phyloP scores from a whole-genome alignment of 1,140 invertebrate genomes.

The Drusus annulatus region DNA sequence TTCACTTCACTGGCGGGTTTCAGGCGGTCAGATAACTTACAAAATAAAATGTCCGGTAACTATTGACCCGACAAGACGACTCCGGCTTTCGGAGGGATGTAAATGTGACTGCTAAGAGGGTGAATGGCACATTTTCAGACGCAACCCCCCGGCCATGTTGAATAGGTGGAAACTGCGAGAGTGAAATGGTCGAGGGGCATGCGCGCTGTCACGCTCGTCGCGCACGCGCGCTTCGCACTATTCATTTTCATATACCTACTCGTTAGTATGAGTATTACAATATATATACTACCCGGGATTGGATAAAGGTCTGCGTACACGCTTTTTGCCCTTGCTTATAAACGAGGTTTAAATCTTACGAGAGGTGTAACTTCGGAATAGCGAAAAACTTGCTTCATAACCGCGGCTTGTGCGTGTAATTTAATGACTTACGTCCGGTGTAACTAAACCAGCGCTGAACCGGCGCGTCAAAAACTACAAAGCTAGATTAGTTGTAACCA shows the following conservation, averaged over 20 bases:
- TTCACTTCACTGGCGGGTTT: not conserved
- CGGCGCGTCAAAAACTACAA: too few species aligned
- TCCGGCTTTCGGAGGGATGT: not conserved
- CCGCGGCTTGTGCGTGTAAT: too few species aligned
- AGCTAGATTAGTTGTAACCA: too few species aligned
- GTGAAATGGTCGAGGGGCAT: conserved; percentile 21
- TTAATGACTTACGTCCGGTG: too few species aligned
- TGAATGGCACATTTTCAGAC: conserved; percentile 8
- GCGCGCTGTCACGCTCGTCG: not conserved
- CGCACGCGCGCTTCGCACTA: conserved; percentile 7
- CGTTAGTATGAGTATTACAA: not conserved
- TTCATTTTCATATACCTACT: not conserved
- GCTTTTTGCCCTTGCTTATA: too few species aligned
- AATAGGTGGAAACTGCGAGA: conserved; percentile 37
- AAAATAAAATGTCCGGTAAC: not conserved
- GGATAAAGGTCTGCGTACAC: not conserved
- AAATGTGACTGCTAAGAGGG: conserved; percentile 29
- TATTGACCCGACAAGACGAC: not conserved
- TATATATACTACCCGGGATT: not conserved
- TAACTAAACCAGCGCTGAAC: too few species aligned
- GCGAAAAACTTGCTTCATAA: too few species aligned
- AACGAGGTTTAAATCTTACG: too few species aligned
- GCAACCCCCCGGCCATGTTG: conserved; percentile 42
- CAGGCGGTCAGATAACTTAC: not conserved
- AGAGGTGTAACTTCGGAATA: too few species aligned